Percentiles rank a stretch among this genome's conserved stretches.
phyloP scores from a whole-genome alignment of 2,888 invertebrate species.

The Boloria euphrosyne region DNA sequence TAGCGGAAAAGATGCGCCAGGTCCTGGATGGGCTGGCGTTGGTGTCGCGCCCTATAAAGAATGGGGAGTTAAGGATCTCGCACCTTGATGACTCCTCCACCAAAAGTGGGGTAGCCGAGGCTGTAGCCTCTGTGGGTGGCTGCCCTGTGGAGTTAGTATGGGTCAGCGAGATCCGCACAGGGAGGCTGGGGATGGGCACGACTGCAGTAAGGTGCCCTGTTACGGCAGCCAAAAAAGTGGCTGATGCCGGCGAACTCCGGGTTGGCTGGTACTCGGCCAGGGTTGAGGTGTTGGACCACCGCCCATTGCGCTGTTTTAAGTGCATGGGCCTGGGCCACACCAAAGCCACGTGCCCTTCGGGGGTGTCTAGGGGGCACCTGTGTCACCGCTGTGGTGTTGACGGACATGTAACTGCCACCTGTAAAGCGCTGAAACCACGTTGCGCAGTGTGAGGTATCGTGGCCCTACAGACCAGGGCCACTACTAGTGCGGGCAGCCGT shows the following conservation, averaged over 20 bases:
- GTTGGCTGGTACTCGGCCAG: conserved; percentile 8
- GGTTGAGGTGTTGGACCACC: conserved; percentile 5
- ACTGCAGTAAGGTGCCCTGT: background rate
- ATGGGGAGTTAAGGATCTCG: background rate
- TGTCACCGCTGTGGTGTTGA: conserved; percentile 1
- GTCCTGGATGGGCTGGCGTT: conserved; percentile 10
- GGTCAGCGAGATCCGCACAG: background rate
- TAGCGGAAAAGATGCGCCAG: background rate
- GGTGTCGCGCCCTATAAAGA: background rate
- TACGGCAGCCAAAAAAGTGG: background rate
- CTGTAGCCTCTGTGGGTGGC: background rate
- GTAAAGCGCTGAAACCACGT: background rate
- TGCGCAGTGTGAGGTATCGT: background rate
- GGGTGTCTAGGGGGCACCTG: background rate
- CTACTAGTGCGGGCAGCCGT: background rate
- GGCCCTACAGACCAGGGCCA: background rate
- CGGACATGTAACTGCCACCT: background rate
- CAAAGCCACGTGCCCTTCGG: background rate
- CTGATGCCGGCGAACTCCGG: background rate
- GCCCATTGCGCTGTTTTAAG: conserved; percentile 7
- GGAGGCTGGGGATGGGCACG: background rate
- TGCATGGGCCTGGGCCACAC: background rate
- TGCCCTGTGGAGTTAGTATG: background rate
- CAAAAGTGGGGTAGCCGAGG: background rate
- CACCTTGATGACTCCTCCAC: conserved; percentile 10